Evolutionary conservation across 2,797 vertebrate genomes (phyloP), one percentile per base, ranked within the genome.

Genomic region (Toxotes lorentzi): DNA sequence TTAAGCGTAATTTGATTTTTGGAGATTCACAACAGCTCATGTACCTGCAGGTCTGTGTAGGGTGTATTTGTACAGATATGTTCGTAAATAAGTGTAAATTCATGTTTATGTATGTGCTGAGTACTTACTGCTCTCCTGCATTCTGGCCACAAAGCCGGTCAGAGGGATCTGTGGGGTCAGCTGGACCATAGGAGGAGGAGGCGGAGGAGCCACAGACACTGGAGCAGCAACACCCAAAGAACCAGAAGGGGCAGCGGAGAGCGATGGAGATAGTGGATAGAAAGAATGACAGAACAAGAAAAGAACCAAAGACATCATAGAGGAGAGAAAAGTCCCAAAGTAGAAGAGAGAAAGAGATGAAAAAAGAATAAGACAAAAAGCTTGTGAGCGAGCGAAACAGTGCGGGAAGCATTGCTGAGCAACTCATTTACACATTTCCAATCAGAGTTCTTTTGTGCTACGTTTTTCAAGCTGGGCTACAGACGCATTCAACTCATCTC

Each of bases 101-200:
- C 17, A 61, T 78, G 61, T 53, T 41, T 76, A 21, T 45, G 51
- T 48, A 58, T 63, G 51, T n/a, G 30, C 53, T 50, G 59, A 85
- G 85, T 94, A 99, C 98, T 99, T 97, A 99, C 98, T 99, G 97
- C 98, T 99, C 96, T 99, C 98, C 95, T 99, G 98, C 96, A 99
- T 98, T 96, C 98, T 97, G 96, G 98, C 98, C 95, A 99, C 98
- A 96, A 99, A 99, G 95, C 98, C 98, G 93, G 98, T 99, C 94
- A 99, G 96, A 94, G 98, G 98, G 95, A 99, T 99, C 97, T 99
- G 98, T 95, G 98, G 98, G 94, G 98, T 99, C 96, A 99, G 97
- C 93, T 99, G 98, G 91, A 97, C 98, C 97, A 98, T 96, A 89
- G 98, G 98, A 94, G 98, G 97, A 94, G 97, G 98, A 84, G 98